phyloP scores from a whole-genome alignment of 2,113 vertebrate genomes.

The Lepus timidus region DNA sequence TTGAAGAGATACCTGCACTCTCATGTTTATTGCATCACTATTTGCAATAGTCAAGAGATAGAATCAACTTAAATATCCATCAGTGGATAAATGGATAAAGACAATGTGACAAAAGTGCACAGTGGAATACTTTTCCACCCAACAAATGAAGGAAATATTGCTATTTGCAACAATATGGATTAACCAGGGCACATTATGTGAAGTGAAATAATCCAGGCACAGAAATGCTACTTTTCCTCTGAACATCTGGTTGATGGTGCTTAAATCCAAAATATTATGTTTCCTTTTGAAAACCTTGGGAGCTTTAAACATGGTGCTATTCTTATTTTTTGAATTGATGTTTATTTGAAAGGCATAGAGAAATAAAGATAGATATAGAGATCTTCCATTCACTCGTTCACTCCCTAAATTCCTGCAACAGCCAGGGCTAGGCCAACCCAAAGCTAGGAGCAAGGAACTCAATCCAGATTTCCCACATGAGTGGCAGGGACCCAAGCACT shows the following conservation, averaged over 20 bases:
- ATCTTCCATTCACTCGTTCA: too few species aligned
- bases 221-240: neutral
- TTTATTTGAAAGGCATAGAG: too few species aligned
- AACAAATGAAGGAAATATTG: neutral
- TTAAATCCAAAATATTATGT: slow-evolving; percentile 44
- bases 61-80: neutral
- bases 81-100: neutral
- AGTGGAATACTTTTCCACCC: neutral
- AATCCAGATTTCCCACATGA: too few species aligned
- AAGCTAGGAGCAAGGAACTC: too few species aligned
- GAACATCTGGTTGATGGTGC: neutral
- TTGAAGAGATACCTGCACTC: neutral
- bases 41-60: neutral
- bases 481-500: too few species aligned
- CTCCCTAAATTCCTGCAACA: too few species aligned
- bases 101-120: too few species aligned
- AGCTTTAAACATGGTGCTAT: neutral
- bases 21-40: too few species aligned
- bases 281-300: neutral
- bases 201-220: neutral
- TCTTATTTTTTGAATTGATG: neutral
- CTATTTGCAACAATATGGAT: neutral
- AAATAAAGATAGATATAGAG: too few species aligned
- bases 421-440: too few species aligned
- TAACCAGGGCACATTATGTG: neutral